Conservation (phyloP, 2,797 vertebrate species). For the Cuculus canorus region DNA sequence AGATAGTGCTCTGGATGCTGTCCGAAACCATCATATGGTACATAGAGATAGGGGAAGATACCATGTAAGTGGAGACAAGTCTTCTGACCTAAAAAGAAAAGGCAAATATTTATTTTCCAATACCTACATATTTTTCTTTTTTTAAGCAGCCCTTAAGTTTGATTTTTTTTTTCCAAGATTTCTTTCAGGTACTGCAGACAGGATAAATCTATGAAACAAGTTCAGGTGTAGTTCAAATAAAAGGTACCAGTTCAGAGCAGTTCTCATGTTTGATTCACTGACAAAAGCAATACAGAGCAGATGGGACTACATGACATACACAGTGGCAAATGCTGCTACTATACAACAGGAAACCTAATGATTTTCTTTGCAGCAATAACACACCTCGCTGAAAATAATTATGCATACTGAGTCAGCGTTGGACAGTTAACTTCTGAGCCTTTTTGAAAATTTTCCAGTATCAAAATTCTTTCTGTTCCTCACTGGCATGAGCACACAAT, state of each 20-base stretch:
- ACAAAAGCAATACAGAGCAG: background rate
- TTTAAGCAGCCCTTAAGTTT: background rate
- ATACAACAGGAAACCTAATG: background rate
- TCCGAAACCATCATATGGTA: slow-evolving; percentile 89
- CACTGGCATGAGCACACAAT: background rate
- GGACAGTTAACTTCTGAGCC: background rate
- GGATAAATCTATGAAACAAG: background rate
- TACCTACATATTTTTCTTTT: background rate
- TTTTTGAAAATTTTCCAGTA: background rate
- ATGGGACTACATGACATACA: background rate
- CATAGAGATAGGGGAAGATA: slow-evolving; percentile 94
- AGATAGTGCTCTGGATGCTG: slow-evolving; percentile 88
- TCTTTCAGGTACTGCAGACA: background rate
- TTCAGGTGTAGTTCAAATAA: background rate
- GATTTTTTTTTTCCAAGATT: background rate
- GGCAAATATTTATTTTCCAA: background rate
- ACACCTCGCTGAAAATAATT: background rate
- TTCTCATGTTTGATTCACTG: background rate
- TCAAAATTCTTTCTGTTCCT: background rate
- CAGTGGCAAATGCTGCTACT: background rate
- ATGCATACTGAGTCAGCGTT: background rate
- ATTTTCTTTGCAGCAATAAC: background rate
- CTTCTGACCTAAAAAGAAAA: slow-evolving; percentile 90
- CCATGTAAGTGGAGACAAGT: slow-evolving; percentile 97
- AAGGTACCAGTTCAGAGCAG: background rate